A percentile compares a stretch with the other conserved stretches of the same genome.
Conservation (phyloP, 2,888 invertebrate species). For the Orthosia incerta region DNA sequence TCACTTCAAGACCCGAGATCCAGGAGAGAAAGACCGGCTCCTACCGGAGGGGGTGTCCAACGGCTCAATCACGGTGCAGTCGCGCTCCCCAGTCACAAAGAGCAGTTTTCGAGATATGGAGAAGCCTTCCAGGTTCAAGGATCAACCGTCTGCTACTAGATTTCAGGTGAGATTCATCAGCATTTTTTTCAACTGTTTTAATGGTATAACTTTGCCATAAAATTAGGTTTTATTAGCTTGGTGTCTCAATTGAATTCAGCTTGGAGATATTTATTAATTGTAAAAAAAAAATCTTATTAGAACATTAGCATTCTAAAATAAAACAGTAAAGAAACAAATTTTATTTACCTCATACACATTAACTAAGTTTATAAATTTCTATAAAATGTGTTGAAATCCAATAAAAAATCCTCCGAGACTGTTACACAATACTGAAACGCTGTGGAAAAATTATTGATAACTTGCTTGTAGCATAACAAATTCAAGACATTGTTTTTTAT, state of each 20-base stretch:
- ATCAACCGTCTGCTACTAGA: slow-evolving; percentile 91
- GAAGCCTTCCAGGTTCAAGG: slow-evolving; percentile 92
- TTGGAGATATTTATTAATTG: neutral
- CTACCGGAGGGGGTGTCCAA: slow-evolving; percentile 74
- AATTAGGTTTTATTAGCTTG: too few relatives aligned
- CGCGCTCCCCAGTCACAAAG: slow-evolving; percentile 85
- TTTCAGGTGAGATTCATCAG: slow-evolving; percentile 87
- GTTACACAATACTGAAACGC: neutral
- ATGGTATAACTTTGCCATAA: neutral
- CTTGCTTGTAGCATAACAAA: slow-evolving; percentile 18
- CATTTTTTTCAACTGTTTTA: neutral
- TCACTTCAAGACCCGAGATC: slow-evolving; percentile 79
- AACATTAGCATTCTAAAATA: neutral
- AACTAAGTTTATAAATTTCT: neutral
- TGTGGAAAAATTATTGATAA: slow-evolving; percentile 26
- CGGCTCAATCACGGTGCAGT: slow-evolving; percentile 67
- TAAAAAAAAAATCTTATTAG: neutral
- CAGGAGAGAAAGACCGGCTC: slow-evolving; percentile 80
- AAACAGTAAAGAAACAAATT: neutral
- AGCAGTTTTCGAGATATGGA: slow-evolving; percentile 92
- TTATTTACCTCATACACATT: neutral
- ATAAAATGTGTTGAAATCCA: neutral
- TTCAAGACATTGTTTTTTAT: slow-evolving; percentile 40
- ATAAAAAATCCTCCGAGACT: neutral
- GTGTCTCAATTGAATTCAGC: neutral